Base-by-base conservation (phyloP, 2,113 vertebrate genomes). In the Solea senegalensis region DNA sequence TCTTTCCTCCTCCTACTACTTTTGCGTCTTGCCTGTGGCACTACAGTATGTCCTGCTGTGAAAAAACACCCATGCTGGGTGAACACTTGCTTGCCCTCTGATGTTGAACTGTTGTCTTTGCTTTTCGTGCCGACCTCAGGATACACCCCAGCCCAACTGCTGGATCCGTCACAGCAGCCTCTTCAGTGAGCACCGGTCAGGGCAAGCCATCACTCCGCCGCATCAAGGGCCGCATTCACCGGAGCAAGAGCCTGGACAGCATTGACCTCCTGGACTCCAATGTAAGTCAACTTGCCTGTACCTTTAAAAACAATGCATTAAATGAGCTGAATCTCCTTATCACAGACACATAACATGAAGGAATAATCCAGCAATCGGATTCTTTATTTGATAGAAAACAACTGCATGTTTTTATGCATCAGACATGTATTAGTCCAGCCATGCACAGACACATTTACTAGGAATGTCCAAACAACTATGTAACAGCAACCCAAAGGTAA, bases 211-310 rank as follows among this genome's bases (percentile, higher is more conserved):
- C 97, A 70, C 93, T 98, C 80, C 94, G 96, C 84, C 95, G 96
- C 91, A 98, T 99, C 91, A 98, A 99, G 90, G 96, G 96, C 68
- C 94, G 97, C 86, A 94, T 97, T 58, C 97, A 98, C 91, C 90
- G 96, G 88, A 98, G 97, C 95, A 97, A 96, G 91, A 98, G 97
- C 76, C 92, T 97, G 0, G 97, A 97, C 76, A 97, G 96, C 89
- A 92, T 97, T 41, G 96, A 98, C 82, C 96, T 98, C 86, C 95
- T 96, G 59, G 97, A 98, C 86, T 96, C 96, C 85, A 95, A 96
- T 72, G 97, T 99, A 89, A 98, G 97, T 97, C 83, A 67, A 78
- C 48, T 21, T 53, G 72, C 67, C 67, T 44, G 55, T 83, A 49
- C 73, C 71, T 60, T 21, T 15, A 34, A 64, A 75, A 54, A 59